Evolutionary conservation across 2,888 invertebrate species (phyloP), one percentile per base, ranked within the genome.

Genomic region (Sclerodermus sp.): DNA sequence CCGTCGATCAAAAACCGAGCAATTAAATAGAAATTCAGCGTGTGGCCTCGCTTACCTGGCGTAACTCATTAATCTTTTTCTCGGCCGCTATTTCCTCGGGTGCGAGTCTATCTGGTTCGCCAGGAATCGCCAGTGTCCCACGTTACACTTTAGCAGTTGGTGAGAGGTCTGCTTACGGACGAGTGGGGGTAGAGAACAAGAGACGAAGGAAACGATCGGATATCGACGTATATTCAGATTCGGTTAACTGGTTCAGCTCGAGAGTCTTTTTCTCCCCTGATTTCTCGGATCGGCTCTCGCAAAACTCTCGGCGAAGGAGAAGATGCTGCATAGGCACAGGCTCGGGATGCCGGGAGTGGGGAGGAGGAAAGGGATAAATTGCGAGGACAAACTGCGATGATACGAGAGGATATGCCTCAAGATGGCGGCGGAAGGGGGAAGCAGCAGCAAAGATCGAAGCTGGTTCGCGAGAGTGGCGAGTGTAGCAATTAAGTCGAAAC

Each of bases 401-500:
- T 47, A 5, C 23, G 23, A 23, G 23, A 23, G 23, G 23, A 23
- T 23, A 23, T 5, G 23, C 3, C n/a, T n/a, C n/a, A 23, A 41
- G 55, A 37, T 43, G 42, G 51, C 47, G 46, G 53, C 48, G 47
- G 55, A 51, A 55, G 49, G 49, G 42, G 15, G 46, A 23, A 15
- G 40, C 8, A 13, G 23, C 13, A 38, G 43, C 49, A 53, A 45
- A 45, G 60, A 60, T 64, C 58, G 58, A 58, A 57, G 61, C 56
- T 46, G 47, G 44, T 23, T 23, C 23, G 48, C 50, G 39, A n/a
- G 39, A 52, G 47, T 46, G 56, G 47, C 52, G 66, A 67, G 66
- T 65, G 61, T 63, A 70, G 71, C 75, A 76, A 76, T 76, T 75
- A 76, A 74, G 67, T 62, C 64, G 65, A 61, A 70, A 68, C 70